Base-by-base conservation (phyloP, 2,113 vertebrate species). In the Caracal caracal region DNA sequence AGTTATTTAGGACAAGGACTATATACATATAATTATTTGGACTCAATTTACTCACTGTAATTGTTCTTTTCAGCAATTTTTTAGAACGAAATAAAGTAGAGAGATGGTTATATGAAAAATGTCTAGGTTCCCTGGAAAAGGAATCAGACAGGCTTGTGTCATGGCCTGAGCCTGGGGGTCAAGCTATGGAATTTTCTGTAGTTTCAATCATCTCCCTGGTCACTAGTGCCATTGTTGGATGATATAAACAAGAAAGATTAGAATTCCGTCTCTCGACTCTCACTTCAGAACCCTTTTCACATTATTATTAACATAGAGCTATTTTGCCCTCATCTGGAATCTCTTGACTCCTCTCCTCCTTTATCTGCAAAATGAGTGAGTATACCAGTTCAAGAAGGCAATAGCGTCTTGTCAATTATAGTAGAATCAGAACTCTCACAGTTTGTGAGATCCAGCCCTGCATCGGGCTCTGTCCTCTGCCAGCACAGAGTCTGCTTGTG, bases 71-170 rank as follows among this genome's bases (percentile, higher is more conserved):
- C 13, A 70, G 6, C 7, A 12, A 82, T 71, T 78, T 73, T 79
- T 15, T 24, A 37, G 20, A 20, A 63, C 26, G 9, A 66, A 66
- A 81, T 73, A 87, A 89, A 8, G 0, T 6, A 80, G 15, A 59
- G 1, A 13, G 1, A 13, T n/a, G 56, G 15, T 73, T 87, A 40
- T 30, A 1, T 73, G 17, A 80, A 17, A 82, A 49, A 73, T 82
- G 6, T 79, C 84, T 17, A 24, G n/a, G 56, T 49, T 47, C 19
- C 10, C 93, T 66, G 51, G 12, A 5, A 17, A 2, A 49, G 26
- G 3, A 3, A 0, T 24, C 20, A 53, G 15, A 71, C 20, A 81
- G 16, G 8, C 4, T 37, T 59, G 2, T 3, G 9, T n/a, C 12
- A 15, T 33, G 3, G 43, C 33, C 37, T 10, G 15, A 85, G 3